Conservation (phyloP, 2,113 vertebrate species). For the Buteo buteo region DNA sequence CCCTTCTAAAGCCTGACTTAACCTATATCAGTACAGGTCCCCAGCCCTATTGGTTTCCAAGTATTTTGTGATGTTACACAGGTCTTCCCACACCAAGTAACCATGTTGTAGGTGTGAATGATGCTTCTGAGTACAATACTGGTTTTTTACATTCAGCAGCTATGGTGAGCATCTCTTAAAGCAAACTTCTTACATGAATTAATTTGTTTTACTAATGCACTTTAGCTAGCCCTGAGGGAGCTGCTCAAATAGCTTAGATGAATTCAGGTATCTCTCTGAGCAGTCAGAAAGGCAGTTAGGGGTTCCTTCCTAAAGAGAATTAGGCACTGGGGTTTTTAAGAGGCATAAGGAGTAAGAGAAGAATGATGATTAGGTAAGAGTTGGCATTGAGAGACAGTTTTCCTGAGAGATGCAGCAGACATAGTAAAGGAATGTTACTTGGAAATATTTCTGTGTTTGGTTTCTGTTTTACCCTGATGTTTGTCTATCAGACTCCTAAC, state of each 20-base stretch:
- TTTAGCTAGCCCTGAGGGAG: background rate
- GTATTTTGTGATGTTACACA: background rate
- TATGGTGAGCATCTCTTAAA: background rate
- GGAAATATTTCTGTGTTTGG: background rate
- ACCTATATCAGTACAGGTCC: background rate
- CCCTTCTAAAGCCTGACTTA: too few species aligned
- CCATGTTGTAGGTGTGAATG: background rate
- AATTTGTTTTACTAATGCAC: background rate
- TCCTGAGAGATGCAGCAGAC: background rate
- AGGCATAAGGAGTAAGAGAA: background rate
- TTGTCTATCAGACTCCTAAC: background rate
- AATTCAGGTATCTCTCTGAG: background rate
- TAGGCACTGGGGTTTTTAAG: background rate
- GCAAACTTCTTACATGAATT: background rate
- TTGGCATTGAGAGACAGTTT: background rate
- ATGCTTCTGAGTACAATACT: background rate
- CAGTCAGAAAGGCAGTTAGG: background rate
- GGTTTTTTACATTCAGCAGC: background rate
- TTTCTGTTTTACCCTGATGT: background rate
- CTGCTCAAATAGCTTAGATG: background rate
- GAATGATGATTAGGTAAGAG: background rate
- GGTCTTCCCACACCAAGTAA: background rate
- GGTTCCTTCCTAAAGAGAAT: background rate
- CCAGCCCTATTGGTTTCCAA: background rate
- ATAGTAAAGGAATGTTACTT: background rate